Evolutionary conservation across 2,888 invertebrate species (phyloP).

Genomic region (Andrena marginata): DNA sequence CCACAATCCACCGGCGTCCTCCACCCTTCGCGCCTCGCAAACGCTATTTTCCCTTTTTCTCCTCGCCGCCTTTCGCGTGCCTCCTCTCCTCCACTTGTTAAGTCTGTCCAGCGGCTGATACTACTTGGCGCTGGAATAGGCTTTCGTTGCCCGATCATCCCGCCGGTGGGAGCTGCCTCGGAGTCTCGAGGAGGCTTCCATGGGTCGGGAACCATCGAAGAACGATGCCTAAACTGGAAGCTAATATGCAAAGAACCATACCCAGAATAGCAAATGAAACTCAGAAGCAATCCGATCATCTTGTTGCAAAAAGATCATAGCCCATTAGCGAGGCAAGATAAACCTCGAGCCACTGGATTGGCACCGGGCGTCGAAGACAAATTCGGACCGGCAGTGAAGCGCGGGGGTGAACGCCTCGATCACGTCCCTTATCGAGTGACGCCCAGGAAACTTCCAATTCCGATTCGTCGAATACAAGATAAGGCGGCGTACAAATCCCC

Average conservation of each 20-base stretch:
- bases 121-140: conserved; percentile 31
- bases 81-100: conserved; percentile 54
- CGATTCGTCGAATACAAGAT: conserved; percentile 63
- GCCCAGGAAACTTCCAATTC: conserved; percentile 52
- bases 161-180: too few relatives aligned
- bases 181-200: too few relatives aligned
- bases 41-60: conserved; percentile 28
- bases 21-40: background rate
- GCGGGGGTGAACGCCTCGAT: conserved; percentile 50
- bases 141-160: background rate
- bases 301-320: too few relatives aligned
- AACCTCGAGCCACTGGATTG: too few relatives aligned
- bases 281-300: too few relatives aligned
- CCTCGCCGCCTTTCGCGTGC: conserved; percentile 26
- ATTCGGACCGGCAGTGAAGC: background rate
- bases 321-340: too few relatives aligned
- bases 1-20: conserved; percentile 1
- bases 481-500: conserved; percentile 53
- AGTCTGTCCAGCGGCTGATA: conserved; percentile 60
- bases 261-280: too few relatives aligned
- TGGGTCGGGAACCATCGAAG: too few relatives aligned
- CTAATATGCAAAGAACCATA: too few relatives aligned
- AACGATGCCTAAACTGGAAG: too few relatives aligned
- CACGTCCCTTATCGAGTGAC: conserved; percentile 55
- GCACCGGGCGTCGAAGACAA: conserved; percentile 12